Evolutionary conservation across 2,888 invertebrate genomes (phyloP), one percentile per base, ranked within the genome.

Genomic region (Diogma glabrata): DNA sequence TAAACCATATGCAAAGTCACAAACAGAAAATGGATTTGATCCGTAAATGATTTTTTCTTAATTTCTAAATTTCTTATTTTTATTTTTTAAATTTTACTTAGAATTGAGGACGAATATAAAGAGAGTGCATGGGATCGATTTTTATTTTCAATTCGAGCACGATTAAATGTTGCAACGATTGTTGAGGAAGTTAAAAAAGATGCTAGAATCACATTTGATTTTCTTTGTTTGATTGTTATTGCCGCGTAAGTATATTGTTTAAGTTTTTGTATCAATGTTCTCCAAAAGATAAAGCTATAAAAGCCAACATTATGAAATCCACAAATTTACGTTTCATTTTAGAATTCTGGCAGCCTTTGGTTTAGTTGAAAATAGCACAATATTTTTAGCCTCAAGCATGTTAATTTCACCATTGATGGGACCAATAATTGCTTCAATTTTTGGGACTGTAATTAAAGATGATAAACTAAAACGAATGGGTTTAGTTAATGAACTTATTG

Each of bases 381-480:
- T 87, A 9, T 76, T 81, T 52, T 68, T 87, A 36, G 82, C 87
- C 6, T 85, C 86, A 49, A 85, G 85, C 62, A 87, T 87, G 86
- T 73, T 87, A 16, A 83, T 87, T 52, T 87, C 86, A 0, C 87
- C 87, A 0, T 71, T 87, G 38, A 86, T 87, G 85, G 84, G 84
- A 24, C 87, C 87, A 1, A 84, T 87, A 57, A 78, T 86, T 63
- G 87, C 86, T 0, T 80, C 79, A 4, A 84, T 84, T 1, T 80
- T 87, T 60, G 87, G 87, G 2, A 77, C 79, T 2, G 82, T 82
- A 2, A 81, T 87, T 19, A 68, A 75, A 50, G 84, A 86, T 62
- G 67, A 71, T 20, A 72, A 76, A 1, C 69, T 87, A 7, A 74
- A 79, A 55, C 74, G 71, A 47, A 73, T 81, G 58, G 87, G 87